Evolutionary conservation across 2,113 vertebrate genomes (phyloP).

Genomic region (Cervus canadensis): DNA sequence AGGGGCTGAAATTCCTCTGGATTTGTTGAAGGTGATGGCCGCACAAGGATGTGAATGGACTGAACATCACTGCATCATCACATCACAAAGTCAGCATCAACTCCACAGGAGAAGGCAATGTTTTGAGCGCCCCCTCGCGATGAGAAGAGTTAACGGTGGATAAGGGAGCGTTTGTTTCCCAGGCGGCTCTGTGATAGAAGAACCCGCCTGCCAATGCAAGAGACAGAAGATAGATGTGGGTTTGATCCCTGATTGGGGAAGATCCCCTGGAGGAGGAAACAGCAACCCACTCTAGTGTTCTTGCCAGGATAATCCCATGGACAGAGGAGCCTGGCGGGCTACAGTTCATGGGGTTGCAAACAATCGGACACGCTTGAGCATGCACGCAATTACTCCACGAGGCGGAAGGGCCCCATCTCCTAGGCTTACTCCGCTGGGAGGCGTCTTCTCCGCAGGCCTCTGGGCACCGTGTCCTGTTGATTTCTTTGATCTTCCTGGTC

Average conservation of each 20-base stretch:
- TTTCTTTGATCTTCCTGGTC: conserved; percentile 76
- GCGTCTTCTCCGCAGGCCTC: neutral
- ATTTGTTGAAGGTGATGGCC: neutral
- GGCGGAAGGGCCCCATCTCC: conserved; percentile 67
- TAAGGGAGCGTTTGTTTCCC: conserved; percentile 39
- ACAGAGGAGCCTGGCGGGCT: neutral
- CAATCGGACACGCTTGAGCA: neutral
- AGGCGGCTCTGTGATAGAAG: neutral
- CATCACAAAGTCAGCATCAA: rapidly evolving
- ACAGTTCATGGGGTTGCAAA: neutral
- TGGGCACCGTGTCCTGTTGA: neutral
- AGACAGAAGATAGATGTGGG: neutral
- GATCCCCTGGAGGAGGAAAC: neutral
- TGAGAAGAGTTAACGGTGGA: neutral
- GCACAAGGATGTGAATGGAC: neutral
- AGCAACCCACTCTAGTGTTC: neutral
- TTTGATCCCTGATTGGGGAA: neutral
- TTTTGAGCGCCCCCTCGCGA: neutral
- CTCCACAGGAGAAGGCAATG: too few species aligned
- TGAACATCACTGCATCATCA: too few species aligned
- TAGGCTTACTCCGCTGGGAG: conserved; percentile 7
- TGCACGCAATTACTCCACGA: conserved; percentile 53
- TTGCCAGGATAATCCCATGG: neutral
- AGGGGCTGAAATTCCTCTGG: too few species aligned
- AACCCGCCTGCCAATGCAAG: neutral